Evolutionary conservation across 2,888 invertebrate genomes (phyloP).

Genomic region (Dasysyrphus tricinctus): DNA sequence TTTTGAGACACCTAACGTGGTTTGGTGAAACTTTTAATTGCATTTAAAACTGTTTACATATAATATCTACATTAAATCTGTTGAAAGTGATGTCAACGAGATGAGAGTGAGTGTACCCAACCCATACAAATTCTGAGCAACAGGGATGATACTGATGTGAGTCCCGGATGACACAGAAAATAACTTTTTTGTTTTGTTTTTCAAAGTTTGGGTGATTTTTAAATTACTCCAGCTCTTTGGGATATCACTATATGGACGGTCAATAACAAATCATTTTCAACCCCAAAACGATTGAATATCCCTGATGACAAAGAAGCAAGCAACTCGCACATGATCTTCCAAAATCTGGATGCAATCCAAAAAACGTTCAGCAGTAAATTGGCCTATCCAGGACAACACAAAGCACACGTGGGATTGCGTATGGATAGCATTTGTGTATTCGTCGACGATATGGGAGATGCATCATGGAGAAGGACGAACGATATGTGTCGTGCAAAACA

Average conservation of each 20-base stretch:
- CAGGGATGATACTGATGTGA: background rate
- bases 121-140: background rate
- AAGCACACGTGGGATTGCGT: slow-evolving; percentile 25
- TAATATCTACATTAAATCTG: slow-evolving; percentile 22
- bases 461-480: background rate
- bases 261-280: slow-evolving; percentile 4
- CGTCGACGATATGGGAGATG: slow-evolving; percentile 9
- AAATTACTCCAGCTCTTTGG: background rate
- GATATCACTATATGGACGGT: background rate
- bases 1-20: slow-evolving; percentile 35
- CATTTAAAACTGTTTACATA: slow-evolving; percentile 42
- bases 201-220: background rate
- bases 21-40: slow-evolving; percentile 51
- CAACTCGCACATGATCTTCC: slow-evolving; percentile 28
- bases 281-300: slow-evolving; percentile 16
- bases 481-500: slow-evolving; percentile 54
- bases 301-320: slow-evolving; percentile 7
- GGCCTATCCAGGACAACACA: slow-evolving; percentile 30
- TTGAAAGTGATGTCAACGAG: slow-evolving; percentile 31
- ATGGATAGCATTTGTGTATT: slow-evolving; percentile 26
- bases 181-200: background rate
- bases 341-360: slow-evolving; percentile 52
- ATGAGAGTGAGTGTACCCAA: background rate
- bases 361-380: slow-evolving; percentile 50
- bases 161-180: background rate